A percentile compares a stretch with the other conserved stretches of the same genome.
Evolutionary conservation across 2,888 invertebrate genomes (phyloP).

Genomic region (Drosophila koepferae): DNA sequence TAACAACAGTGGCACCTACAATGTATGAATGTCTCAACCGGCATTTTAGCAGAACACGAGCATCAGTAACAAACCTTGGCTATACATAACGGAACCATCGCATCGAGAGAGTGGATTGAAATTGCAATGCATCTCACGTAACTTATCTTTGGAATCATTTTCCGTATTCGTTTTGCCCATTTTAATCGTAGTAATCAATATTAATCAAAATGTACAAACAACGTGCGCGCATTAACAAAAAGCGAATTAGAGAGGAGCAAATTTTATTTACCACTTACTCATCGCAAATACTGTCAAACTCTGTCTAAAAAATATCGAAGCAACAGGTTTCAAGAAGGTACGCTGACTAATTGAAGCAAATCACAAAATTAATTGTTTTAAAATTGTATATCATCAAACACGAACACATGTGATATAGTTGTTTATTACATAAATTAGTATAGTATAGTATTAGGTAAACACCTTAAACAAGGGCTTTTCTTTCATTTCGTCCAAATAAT

Average conservation of each 20-base stretch:
- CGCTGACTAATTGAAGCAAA: neutral
- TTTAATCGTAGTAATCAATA: conserved; percentile 17
- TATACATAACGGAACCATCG: conserved; percentile 92
- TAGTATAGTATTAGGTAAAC: too few species aligned
- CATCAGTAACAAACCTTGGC: conserved; percentile 88
- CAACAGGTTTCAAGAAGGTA: conserved; percentile 18
- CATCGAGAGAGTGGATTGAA: conserved; percentile 90
- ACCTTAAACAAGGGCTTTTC: neutral
- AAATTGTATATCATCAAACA: neutral
- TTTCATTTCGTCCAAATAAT: neutral
- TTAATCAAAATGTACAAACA: conserved; percentile 25
- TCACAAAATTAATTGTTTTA: neutral
- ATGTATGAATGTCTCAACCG: conserved; percentile 18
- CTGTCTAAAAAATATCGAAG: conserved; percentile 10
- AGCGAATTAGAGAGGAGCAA: conserved; percentile 30
- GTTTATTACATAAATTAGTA: neutral
- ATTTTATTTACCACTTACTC: conserved; percentile 16
- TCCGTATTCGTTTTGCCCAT: conserved; percentile 37
- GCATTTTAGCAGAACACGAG: neutral
- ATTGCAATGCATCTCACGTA: conserved; percentile 88
- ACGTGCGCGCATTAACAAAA: conserved; percentile 54
- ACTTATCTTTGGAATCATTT: conserved; percentile 40
- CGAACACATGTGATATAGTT: neutral
- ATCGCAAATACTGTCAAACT: neutral
- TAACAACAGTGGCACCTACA: conserved; percentile 91